Conservation (phyloP, 2,113 vertebrate genomes). For the Struthidea cinerea region DNA sequence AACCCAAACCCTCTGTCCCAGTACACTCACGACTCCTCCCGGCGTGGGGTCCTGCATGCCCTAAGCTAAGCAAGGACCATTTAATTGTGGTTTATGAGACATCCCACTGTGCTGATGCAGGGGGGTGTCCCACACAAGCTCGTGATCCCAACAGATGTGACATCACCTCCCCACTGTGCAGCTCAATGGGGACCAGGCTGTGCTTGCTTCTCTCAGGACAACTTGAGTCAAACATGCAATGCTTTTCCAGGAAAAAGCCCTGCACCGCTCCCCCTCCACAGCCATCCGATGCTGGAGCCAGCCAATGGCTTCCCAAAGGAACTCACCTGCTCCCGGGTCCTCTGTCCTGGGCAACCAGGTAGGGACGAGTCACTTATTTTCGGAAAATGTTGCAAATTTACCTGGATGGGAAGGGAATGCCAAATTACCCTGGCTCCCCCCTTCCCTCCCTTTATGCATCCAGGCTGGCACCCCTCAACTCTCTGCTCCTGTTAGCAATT, state of each 20-base stretch:
- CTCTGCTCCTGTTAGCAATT: background rate
- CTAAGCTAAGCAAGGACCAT: background rate
- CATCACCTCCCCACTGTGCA: background rate
- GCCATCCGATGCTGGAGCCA: background rate
- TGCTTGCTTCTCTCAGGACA: background rate
- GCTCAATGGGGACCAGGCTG: background rate
- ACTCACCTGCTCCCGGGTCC: background rate
- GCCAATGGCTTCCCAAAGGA: background rate
- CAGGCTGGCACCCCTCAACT: background rate
- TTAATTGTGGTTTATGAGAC: background rate
- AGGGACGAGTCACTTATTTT: background rate
- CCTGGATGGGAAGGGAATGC: background rate
- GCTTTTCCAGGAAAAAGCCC: background rate
- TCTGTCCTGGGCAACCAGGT: background rate
- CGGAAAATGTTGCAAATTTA: background rate
- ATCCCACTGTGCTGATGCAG: background rate
- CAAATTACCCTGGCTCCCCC: background rate
- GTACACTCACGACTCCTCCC: background rate
- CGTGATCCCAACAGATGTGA: background rate
- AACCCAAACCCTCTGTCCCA: background rate
- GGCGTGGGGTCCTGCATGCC: rapidly evolving
- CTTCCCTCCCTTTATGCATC: background rate
- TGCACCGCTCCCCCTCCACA: background rate
- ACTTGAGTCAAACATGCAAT: background rate
- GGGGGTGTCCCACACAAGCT: background rate